Evolutionary conservation across 2,888 invertebrate species (phyloP).

Genomic region (Cheilosia variabilis): DNA sequence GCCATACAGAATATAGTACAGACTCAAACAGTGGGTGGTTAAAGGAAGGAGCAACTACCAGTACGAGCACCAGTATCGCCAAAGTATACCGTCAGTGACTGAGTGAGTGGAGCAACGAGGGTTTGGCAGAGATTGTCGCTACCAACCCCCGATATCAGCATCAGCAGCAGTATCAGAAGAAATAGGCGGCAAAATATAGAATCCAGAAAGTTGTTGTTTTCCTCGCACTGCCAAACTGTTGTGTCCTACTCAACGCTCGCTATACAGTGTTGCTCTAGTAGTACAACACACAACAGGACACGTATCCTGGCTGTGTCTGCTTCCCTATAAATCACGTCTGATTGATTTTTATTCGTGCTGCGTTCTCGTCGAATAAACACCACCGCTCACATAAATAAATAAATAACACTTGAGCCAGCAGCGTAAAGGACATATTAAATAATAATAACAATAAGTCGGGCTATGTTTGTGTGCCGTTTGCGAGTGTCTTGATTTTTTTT

Average conservation of each 20-base stretch:
- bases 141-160: conserved; percentile 52
- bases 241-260: conserved; percentile 10
- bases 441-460: conserved; percentile 59
- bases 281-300: conserved; percentile 58
- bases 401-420: conserved; percentile 36
- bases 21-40: conserved; percentile 72
- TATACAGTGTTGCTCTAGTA: conserved; percentile 65
- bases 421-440: conserved; percentile 54
- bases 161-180: conserved; percentile 25
- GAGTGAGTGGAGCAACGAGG: conserved; percentile 53
- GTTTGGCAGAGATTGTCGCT: conserved; percentile 61
- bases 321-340: conserved; percentile 66
- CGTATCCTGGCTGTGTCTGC: conserved; percentile 58
- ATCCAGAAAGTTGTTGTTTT: conserved; percentile 66
- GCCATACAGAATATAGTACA: conserved; percentile 18
- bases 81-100: conserved; percentile 43
- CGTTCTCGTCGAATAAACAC: conserved; percentile 73
- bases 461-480: conserved; percentile 30
- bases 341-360: conserved; percentile 75
- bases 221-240: conserved; percentile 30
- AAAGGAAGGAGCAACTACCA: conserved; percentile 53
- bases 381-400: conserved; percentile 17
- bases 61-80: conserved; percentile 3
- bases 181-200: conserved; percentile 74
- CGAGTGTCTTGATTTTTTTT: conserved; percentile 13